Percentiles rank a stretch among this genome's conserved stretches.
These are phyloP conservation scores for Xestia xanthographa DNA, from an alignment of 2,888 invertebrate genomes.

Conservation along the genomic window DNA sequence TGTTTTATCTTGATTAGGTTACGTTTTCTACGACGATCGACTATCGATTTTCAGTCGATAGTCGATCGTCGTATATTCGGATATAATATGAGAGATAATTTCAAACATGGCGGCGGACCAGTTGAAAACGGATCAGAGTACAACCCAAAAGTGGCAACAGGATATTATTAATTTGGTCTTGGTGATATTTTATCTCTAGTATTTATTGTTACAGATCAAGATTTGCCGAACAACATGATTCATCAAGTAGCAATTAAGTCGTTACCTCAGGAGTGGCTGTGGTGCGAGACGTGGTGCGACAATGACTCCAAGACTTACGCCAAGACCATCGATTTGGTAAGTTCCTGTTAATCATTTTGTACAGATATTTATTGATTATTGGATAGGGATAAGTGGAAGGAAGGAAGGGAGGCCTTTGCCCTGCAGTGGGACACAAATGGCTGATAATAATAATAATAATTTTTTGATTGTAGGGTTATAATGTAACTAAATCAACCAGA, in stretches of 20 bases:
- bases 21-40: not conserved
- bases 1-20: not conserved
- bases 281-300: constrained; percentile 99
- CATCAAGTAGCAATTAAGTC: constrained; percentile 99
- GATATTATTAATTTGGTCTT: not conserved
- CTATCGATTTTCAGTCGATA: not conserved
- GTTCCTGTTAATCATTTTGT: not conserved
- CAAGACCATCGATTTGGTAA: constrained; percentile 99
- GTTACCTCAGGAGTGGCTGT: constrained; percentile 99
- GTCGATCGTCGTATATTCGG: no score
- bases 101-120: not conserved
- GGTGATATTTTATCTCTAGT: not conserved
- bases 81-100: not conserved
- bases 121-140: not conserved
- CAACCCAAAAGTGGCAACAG: not conserved
- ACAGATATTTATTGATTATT: not conserved
- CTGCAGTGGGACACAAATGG: no score
- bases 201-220: constrained; percentile 92
- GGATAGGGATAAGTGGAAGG: no score
- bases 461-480: not conserved
- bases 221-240: constrained; percentile 99
- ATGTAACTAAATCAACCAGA: not conserved
- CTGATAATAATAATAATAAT: no score
- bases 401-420: no score
- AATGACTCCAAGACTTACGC: constrained; percentile 96